Evolutionary conservation across 2,888 invertebrate species (phyloP), one percentile per base, ranked within the genome.

Genomic region (Drosophila emarginata): DNA sequence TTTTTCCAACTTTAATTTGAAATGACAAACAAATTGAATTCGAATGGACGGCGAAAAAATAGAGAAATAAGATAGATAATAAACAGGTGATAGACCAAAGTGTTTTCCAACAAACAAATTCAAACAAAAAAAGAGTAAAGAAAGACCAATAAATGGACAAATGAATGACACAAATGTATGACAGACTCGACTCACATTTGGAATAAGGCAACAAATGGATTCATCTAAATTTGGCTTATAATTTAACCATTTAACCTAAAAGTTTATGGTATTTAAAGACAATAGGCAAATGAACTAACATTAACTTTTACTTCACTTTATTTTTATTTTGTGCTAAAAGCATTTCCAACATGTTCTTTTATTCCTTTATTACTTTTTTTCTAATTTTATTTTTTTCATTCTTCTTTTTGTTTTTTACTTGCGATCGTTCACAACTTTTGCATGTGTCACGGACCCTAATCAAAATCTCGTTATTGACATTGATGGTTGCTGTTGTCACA

Each of bases 381-480:
- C n/a, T 28, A 15, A 32, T 28, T 26, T 32, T n/a, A 50, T 21
- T 23, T 9, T 32, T 11, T 32, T 26, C 6, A 5, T 23, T 26
- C 26, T 21, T 4, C 7, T 18, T 45, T 45, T 18, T 45, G 15
- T 5, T 12, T 2, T 45, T 45, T n/a, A n/a, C n/a, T 45, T 21
- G 18, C 21, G 45, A 36, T 57, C 21, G 21, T n/a, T 21, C 2
- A 45, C 32, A 57, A 64, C 57, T 67, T 58, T 58, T n/a, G 57
- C 56, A 63, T 77, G 63, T 67, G 65, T 28, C 61, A 65, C 21
- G 61, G 70, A 7, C 68, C 32, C 51, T 61, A 69, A 81, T 78
- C 82, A 81, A 81, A 81, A 67, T 63, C 73, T 67, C 72, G 77
- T 72, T 70, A 81, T 67, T 76, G 69, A 64, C 69, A 64, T 67